A percentile compares a stretch with the other conserved stretches of the same genome.
Conservation (phyloP, 2,113 vertebrate genomes). For the Callospermophilus lateralis region DNA sequence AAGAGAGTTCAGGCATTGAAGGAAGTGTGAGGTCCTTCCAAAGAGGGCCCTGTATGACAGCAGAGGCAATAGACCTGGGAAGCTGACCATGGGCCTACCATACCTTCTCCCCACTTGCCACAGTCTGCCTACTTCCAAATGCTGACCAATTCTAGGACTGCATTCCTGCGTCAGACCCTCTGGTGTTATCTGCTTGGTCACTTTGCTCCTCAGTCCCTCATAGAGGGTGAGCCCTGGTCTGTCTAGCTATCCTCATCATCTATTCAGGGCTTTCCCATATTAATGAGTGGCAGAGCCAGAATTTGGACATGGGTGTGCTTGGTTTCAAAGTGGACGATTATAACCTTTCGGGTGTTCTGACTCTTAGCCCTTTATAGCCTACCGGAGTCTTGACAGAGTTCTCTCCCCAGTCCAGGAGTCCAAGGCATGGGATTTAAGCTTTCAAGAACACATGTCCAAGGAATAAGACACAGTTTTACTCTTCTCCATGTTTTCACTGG, state of each 20-base stretch:
- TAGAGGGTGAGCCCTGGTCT: background rate
- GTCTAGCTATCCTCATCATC: background rate
- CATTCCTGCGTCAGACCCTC: background rate
- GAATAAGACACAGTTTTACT: background rate
- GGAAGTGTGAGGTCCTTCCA: background rate
- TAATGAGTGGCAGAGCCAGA: background rate
- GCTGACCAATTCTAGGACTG: background rate
- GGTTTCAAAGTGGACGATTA: background rate
- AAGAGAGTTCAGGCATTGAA: background rate
- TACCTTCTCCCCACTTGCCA: too few relatives aligned
- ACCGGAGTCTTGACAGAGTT: background rate
- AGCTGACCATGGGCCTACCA: background rate
- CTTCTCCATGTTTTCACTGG: background rate
- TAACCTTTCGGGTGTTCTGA: background rate
- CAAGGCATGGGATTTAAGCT: background rate
- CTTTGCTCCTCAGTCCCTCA: background rate
- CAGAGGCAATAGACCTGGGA: accelerated
- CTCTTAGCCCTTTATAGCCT: background rate
- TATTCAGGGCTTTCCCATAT: background rate
- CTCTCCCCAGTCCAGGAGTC: background rate
- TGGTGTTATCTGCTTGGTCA: background rate
- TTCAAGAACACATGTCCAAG: background rate
- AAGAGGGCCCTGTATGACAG: background rate
- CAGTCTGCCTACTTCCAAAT: background rate
- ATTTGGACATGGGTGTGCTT: background rate